phyloP scores from a whole-genome alignment of 1,140 invertebrate genomes.

The Hermatobates lingyangjiaoensis region DNA sequence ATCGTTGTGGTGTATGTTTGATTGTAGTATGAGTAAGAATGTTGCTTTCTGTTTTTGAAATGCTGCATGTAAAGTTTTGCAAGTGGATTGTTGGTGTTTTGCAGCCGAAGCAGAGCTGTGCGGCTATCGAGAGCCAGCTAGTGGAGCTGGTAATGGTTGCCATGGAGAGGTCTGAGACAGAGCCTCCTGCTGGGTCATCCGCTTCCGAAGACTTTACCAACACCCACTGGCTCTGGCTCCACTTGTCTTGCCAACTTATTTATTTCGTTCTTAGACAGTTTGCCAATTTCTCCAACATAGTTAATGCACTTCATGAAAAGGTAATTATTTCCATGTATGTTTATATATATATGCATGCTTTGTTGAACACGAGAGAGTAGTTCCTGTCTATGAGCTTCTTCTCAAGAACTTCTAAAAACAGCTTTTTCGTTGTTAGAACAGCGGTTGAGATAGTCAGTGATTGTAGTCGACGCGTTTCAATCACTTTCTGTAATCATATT shows the following conservation, averaged over 20 bases:
- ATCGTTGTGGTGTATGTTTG: too few relatives aligned
- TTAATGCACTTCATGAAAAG: constrained; percentile 72
- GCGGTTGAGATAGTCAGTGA: too few relatives aligned
- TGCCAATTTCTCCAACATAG: constrained; percentile 80
- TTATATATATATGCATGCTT: neutral
- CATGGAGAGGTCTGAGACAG: constrained; percentile 73
- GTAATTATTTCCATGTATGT: too few relatives aligned
- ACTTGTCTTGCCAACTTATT: constrained; percentile 85
- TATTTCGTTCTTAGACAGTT: constrained; percentile 92
- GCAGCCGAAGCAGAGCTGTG: constrained; percentile 70
- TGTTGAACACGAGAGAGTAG: too few relatives aligned
- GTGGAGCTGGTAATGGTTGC: constrained; percentile 79
- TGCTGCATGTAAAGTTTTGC: neutral
- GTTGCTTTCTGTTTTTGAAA: neutral
- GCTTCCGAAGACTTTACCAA: constrained; percentile 42
- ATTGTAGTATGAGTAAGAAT: too few relatives aligned
- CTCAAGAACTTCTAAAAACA: too few relatives aligned
- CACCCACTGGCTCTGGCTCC: constrained; percentile 75
- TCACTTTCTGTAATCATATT: too few relatives aligned
- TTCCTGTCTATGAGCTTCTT: too few relatives aligned
- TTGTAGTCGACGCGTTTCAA: too few relatives aligned
- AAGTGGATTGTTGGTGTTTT: constrained; percentile 8
- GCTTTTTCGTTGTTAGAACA: too few relatives aligned
- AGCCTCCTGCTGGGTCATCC: constrained; percentile 19
- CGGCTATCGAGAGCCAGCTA: constrained; percentile 78